Conservation (phyloP, 2,797 vertebrate genomes). For the Pitangus sulphuratus region DNA sequence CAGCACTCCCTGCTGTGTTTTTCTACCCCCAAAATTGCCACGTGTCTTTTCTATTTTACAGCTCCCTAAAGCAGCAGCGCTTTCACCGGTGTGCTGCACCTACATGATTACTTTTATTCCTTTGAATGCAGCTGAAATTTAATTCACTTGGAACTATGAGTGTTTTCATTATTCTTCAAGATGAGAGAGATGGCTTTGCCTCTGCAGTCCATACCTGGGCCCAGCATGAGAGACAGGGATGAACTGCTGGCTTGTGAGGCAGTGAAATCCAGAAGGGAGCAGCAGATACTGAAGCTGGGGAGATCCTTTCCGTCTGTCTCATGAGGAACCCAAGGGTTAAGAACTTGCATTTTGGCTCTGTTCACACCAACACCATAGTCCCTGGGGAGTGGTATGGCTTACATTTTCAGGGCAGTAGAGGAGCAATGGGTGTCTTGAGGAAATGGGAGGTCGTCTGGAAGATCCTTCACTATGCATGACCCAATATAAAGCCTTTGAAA, state of each 20-base stretch:
- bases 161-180: neutral
- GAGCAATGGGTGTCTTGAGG: neutral
- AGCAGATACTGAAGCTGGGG: neutral
- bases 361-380: neutral
- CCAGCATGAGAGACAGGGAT: fast-evolving
- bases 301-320: neutral
- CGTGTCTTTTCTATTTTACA: neutral
- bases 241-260: neutral
- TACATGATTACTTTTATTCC: neutral
- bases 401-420: neutral
- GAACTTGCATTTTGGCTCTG: neutral
- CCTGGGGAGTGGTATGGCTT: neutral
- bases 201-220: neutral
- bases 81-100: neutral
- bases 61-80: neutral
- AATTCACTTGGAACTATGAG: neutral
- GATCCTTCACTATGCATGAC: neutral
- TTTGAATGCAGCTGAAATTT: neutral
- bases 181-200: neutral
- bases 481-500: neutral
- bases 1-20: neutral
- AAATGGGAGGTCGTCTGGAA: neutral
- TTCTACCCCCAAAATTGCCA: neutral
- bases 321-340: neutral
- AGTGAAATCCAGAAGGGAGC: neutral